Conservation (phyloP, 2,113 vertebrate genomes). For the Tenebrosternarchus preto region DNA sequence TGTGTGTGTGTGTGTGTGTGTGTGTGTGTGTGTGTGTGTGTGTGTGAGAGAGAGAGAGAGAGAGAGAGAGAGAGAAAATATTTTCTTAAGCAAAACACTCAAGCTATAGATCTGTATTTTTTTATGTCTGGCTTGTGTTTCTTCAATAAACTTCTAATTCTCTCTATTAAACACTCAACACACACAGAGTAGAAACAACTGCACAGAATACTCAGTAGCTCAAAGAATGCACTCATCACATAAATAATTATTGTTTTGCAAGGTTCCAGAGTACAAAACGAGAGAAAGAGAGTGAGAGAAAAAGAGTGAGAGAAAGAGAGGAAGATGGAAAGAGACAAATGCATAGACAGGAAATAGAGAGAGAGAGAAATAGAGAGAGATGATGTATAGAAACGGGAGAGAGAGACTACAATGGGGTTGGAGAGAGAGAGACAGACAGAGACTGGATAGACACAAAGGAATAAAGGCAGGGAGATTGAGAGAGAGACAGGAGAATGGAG, state of each 20-base stretch:
- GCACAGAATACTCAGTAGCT: not conserved
- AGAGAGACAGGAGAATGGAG: not conserved
- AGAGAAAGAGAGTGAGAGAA: not conserved
- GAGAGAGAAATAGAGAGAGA: not conserved
- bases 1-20: not conserved
- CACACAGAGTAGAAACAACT: conserved; percentile 7
- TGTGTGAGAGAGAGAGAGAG: not conserved
- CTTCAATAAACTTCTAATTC: no score
- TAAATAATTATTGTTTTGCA: conserved; percentile 8
- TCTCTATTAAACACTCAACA: not conserved
- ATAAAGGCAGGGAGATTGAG: not conserved
- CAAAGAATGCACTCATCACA: not conserved
- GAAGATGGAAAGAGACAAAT: not conserved
- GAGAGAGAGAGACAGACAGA: not conserved
- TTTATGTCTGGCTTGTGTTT: not conserved
- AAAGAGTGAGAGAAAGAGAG: not conserved
- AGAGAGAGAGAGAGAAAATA: not conserved
- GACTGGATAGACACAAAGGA: not conserved
- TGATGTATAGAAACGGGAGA: not conserved
- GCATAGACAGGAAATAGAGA: not conserved
- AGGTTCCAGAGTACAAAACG: conserved; percentile 7
- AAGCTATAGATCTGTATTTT: not conserved
- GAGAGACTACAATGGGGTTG: not conserved
- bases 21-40: not conserved
- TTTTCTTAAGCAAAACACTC: not conserved